Percentiles rank a stretch among this genome's conserved stretches.
phyloP scores from a whole-genome alignment of 2,797 vertebrate genomes.

The Microctenopoma steveboyesi region DNA sequence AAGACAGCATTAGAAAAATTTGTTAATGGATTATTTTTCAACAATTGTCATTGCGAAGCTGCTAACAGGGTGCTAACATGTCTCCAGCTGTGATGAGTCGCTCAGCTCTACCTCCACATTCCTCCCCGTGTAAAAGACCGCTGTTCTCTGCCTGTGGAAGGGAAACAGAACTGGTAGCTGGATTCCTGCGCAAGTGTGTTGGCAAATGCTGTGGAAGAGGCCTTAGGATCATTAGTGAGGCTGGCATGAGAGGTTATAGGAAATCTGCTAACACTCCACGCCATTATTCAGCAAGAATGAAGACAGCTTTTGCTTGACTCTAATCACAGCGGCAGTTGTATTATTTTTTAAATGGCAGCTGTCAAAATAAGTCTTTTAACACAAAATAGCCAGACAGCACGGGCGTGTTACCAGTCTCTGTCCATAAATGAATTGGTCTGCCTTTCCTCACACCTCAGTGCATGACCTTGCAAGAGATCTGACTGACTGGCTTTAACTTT shows the following conservation, averaged over 20 bases:
- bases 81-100: constrained; percentile 71
- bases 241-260: constrained; percentile 75
- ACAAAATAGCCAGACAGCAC: constrained; percentile 49
- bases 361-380: constrained; percentile 78
- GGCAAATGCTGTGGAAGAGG: constrained; percentile 78
- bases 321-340: constrained; percentile 74
- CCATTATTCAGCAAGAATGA: constrained; percentile 73
- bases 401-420: constrained; percentile 55
- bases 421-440: constrained; percentile 57
- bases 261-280: constrained; percentile 79
- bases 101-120: constrained; percentile 75
- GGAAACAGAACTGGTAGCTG: constrained; percentile 70
- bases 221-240: constrained; percentile 77
- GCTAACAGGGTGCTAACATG: constrained; percentile 69
- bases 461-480: constrained; percentile 60
- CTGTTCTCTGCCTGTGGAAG: constrained; percentile 61
- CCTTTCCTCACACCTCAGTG: constrained; percentile 44
- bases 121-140: constrained; percentile 64
- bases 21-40: constrained; percentile 61
- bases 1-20: constrained; percentile 49
- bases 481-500: constrained; percentile 31
- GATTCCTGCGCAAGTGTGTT: constrained; percentile 64
- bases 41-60: constrained; percentile 53
- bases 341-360: constrained; percentile 81
- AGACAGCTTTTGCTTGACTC: constrained; percentile 70